A percentile compares a stretch with the other conserved stretches of the same genome.
phyloP scores from a whole-genome alignment of 2,113 vertebrate species.

The Ramphastos sulfuratus region DNA sequence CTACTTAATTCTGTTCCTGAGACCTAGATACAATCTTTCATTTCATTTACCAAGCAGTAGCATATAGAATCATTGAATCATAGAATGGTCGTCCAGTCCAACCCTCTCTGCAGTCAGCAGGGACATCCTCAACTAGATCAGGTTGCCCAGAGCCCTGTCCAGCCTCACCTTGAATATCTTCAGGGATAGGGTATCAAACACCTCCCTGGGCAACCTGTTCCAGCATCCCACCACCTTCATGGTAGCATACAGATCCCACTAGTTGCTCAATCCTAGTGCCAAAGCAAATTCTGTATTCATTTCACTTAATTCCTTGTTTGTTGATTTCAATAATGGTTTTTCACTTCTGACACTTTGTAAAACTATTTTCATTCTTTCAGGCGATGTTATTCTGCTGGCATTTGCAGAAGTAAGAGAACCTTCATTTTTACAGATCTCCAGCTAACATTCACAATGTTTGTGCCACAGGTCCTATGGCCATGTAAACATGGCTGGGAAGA shows the following conservation, averaged over 20 bases:
- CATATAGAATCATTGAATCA: background rate
- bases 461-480: background rate
- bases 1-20: background rate
- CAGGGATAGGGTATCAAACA: no score
- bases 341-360: background rate
- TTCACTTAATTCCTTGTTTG: background rate
- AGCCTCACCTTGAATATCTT: no score
- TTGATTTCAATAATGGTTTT: background rate
- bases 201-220: no score
- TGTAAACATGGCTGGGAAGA: background rate
- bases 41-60: background rate
- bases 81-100: no score
- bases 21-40: background rate
- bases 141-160: no score
- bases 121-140: no score
- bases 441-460: background rate
- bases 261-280: background rate
- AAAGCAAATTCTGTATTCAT: background rate
- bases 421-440: background rate
- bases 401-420: background rate
- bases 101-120: no score
- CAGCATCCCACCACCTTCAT: no score
- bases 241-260: background rate
- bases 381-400: constrained; percentile 1
- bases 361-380: background rate